Percentiles rank a stretch among this genome's conserved stretches.
phyloP scores from a whole-genome alignment of 2,113 vertebrate genomes.

The Notothenia coriiceps region DNA sequence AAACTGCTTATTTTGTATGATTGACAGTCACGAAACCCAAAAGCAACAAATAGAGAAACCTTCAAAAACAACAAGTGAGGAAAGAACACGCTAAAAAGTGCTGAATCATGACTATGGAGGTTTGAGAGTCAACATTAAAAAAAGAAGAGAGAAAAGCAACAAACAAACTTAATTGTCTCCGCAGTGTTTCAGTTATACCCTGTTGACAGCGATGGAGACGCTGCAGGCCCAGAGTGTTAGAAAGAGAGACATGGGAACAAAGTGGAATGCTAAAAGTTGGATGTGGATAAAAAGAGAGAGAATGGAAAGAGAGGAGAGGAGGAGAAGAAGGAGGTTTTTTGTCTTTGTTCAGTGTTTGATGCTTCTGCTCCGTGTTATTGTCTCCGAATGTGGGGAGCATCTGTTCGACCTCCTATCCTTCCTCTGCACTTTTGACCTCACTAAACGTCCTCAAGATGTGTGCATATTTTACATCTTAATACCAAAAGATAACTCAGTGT shows the following conservation, averaged over 20 bases:
- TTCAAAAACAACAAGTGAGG: not conserved
- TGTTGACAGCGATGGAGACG: conserved; percentile 32
- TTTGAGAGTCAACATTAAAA: not conserved
- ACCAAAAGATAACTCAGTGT: too few relatives aligned
- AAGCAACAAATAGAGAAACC: not conserved
- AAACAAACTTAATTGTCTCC: conserved; percentile 1
- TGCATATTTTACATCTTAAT: too few relatives aligned
- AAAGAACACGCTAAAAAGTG: not conserved
- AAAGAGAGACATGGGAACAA: conserved; percentile 34
- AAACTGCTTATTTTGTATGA: too few relatives aligned
- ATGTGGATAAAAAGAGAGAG: conserved; percentile 49
- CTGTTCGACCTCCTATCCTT: conserved; percentile 50
- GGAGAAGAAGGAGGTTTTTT: conserved; percentile 23
- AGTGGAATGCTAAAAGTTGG: conserved; percentile 45
- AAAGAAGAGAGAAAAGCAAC: not conserved
- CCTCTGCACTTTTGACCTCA: not conserved
- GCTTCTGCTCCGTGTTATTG: conserved; percentile 55
- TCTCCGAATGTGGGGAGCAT: conserved; percentile 74
- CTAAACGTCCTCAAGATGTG: not conserved
- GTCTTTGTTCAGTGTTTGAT: conserved; percentile 59
- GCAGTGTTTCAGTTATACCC: conserved; percentile 13
- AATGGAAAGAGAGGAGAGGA: conserved; percentile 54
- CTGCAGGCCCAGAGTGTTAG: not conserved
- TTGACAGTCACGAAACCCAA: not conserved
- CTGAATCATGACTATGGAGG: not conserved